These are phyloP conservation scores for Crossaster papposus DNA, from an alignment of 53 echinoderm and acorn worm species.

Conservation along the genomic window DNA sequence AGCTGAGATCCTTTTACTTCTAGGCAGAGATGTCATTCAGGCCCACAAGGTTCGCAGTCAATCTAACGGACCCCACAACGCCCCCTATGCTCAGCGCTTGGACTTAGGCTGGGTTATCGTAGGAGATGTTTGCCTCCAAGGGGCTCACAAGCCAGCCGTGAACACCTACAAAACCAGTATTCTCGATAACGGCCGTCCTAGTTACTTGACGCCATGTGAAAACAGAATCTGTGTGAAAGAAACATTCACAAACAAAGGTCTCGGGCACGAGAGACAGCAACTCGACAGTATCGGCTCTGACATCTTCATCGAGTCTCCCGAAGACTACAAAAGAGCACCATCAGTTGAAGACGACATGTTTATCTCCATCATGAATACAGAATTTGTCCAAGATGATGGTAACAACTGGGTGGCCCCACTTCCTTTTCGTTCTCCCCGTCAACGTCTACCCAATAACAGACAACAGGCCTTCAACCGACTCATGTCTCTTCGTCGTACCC, in stretches of 20 bases:
- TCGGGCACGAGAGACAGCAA: background rate
- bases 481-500: slow-evolving; percentile 33
- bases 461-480: slow-evolving; percentile 51
- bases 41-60: slow-evolving; percentile 50
- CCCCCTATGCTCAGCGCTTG: slow-evolving; percentile 59
- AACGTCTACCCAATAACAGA: slow-evolving; percentile 51
- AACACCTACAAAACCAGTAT: slow-evolving; percentile 53
- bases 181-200: slow-evolving; percentile 50
- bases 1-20: slow-evolving; percentile 47
- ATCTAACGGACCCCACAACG: slow-evolving; percentile 53
- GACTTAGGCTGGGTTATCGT: slow-evolving; percentile 67
- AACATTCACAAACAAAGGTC: background rate
- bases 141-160: slow-evolving; percentile 35
- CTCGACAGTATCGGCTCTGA: background rate
- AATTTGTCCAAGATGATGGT: slow-evolving; percentile 16
- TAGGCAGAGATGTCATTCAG: slow-evolving; percentile 60
- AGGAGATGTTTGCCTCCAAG: slow-evolving; percentile 54
- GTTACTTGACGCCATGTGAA: slow-evolving; percentile 44
- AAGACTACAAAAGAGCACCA: slow-evolving; percentile 38
- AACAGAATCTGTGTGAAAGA: slow-evolving; percentile 53
- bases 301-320: slow-evolving; percentile 21
- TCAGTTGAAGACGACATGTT: slow-evolving; percentile 50
- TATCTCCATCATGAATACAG: slow-evolving; percentile 43
- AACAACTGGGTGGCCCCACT: slow-evolving; percentile 55
- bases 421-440: slow-evolving; percentile 41